A percentile compares a stretch with the other conserved stretches of the same genome.
These are phyloP conservation scores for Siniperca undulata DNA, from an alignment of 2,797 vertebrate genomes.

Conservation along the genomic window DNA sequence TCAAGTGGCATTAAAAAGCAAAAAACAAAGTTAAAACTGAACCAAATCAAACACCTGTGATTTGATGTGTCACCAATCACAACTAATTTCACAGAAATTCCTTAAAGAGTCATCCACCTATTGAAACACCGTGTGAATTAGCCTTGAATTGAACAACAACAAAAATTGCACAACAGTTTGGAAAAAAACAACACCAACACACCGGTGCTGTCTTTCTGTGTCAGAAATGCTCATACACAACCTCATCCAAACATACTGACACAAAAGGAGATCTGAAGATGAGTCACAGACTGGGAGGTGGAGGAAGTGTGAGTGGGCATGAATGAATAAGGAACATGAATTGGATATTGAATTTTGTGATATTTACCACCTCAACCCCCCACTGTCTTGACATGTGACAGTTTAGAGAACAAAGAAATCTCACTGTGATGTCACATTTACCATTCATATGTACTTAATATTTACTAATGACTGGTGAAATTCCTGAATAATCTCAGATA, in stretches of 20 bases:
- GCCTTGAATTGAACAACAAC: background rate
- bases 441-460: background rate
- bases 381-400: background rate
- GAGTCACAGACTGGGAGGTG: conserved; percentile 33
- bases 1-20: background rate
- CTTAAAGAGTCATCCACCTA: background rate
- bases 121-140: background rate
- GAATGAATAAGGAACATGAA: conserved; percentile 15
- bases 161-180: background rate
- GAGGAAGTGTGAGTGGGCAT: background rate
- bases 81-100: background rate
- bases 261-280: conserved; percentile 11
- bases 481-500: background rate
- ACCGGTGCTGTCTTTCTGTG: background rate
- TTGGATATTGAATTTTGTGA: background rate
- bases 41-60: background rate
- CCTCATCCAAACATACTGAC: background rate
- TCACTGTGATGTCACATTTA: background rate
- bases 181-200: background rate
- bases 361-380: background rate
- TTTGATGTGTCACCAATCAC: background rate
- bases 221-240: background rate
- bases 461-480: background rate
- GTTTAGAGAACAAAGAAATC: background rate
- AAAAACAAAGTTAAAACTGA: background rate